Conservation (phyloP, 2,113 vertebrate genomes). For the Phasianus colchicus region DNA sequence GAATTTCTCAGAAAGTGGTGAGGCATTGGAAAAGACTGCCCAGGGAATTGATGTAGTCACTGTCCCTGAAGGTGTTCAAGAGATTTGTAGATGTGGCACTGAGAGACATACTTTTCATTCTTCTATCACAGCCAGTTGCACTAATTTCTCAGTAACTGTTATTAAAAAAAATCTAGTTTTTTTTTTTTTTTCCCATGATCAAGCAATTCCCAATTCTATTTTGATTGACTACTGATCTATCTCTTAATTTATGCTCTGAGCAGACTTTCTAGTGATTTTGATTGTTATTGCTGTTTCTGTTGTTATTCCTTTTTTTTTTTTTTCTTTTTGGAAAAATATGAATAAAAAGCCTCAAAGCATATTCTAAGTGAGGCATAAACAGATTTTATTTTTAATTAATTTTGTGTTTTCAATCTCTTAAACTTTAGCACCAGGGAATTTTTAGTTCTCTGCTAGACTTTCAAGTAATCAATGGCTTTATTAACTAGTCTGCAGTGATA, state of each 20-base stretch:
- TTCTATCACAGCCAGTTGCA: neutral
- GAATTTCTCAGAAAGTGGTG: too few species aligned
- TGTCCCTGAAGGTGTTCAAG: too few species aligned
- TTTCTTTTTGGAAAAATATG: neutral
- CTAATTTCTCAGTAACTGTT: neutral
- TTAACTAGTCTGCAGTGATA: neutral
- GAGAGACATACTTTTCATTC: neutral
- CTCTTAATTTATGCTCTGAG: neutral
- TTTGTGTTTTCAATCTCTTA: neutral
- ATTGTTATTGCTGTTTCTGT: neutral
- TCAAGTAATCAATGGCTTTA: neutral
- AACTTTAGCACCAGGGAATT: neutral
- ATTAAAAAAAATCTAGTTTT: neutral
- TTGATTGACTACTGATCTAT: neutral
- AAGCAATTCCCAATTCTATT: neutral
- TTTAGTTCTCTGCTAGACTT: neutral
- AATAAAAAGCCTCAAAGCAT: neutral
- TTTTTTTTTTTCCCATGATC: neutral
- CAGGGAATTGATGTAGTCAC: too few species aligned
- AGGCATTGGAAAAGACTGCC: too few species aligned
- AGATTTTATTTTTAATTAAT: neutral
- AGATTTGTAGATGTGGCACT: too few species aligned
- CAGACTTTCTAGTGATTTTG: neutral
- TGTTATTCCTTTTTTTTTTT: accelerated
- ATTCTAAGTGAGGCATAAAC: neutral